Base-by-base conservation (phyloP, 2,113 vertebrate species). In the Equus quagga region DNA sequence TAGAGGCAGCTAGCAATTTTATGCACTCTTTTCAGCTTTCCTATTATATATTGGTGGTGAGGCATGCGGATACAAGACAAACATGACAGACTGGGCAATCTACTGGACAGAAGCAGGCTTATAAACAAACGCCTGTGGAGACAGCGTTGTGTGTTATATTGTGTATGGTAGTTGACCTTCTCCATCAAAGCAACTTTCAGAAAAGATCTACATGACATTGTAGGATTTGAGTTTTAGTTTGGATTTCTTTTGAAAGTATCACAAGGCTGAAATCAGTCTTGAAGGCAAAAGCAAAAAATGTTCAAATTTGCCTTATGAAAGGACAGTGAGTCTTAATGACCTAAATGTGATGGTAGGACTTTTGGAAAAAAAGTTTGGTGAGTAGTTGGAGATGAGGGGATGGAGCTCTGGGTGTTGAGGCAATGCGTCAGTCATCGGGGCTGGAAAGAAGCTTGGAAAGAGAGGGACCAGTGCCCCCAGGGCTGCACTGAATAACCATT, bases 1-100 rank as follows among this genome's bases (percentile, higher is more conserved):
- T 91, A 96, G 81, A 89, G 78, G 33, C 21, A 89, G 78, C 36
- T 70, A 44, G 69, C 10, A 64, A 93, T 69, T 89, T 94, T 86
- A 72, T 73, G 60, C 89, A 96, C 19, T 69, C 41, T 85, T 91
- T 81, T 94, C 19, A 41, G 69, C n/a, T 92, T 73, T 28, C 6
- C 76, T 6, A 46, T 28, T 75, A 19, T 6, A 23, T 44, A 13
- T 28, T 36, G 1, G 81, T 46, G 51, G 13, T 54, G 36, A 76
- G 56, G 3, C 33, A 33, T 60, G 49, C 13, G 51, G 8, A 21
- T 58, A 15, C 28, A 41, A 89, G 49, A 89, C 83, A 73, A 23
- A 26, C 21, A 8, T 2, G 44, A 21, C 13, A 41, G 56, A 9
- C 23, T 6, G 3, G 3, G 6, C 0, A 33, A 56, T 36, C 2